A percentile compares a stretch with the other conserved stretches of the same genome.
Conservation (phyloP, 2,113 vertebrate species). For the Paradisaea rubra region DNA sequence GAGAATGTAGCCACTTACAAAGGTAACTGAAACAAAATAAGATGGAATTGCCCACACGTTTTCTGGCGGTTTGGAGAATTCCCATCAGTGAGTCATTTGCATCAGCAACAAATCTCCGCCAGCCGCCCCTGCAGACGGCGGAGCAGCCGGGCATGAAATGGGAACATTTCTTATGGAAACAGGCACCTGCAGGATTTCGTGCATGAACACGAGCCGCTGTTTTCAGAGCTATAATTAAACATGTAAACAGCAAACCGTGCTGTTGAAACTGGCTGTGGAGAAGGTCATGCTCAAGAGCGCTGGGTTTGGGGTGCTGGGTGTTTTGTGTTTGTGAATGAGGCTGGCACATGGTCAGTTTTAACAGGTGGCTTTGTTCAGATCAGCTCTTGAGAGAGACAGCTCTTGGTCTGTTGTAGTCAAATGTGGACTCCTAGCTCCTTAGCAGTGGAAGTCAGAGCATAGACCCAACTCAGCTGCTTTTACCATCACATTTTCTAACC, state of each 20-base stretch:
- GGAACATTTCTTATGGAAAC: slow-evolving; percentile 15
- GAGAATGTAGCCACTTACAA: neutral
- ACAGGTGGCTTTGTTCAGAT: slow-evolving; percentile 9
- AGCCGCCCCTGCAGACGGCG: neutral
- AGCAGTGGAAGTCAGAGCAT: neutral
- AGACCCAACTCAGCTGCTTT: neutral
- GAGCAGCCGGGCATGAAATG: slow-evolving; percentile 38
- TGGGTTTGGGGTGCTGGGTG: neutral
- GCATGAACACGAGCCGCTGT: neutral
- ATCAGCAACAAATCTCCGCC: neutral
- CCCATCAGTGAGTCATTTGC: slow-evolving; percentile 32
- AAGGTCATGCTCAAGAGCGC: neutral
- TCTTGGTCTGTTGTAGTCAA: neutral
- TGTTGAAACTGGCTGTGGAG: neutral
- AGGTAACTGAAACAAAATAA: neutral
- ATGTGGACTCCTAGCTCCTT: neutral
- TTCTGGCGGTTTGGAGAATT: neutral
- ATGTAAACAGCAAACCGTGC: neutral
- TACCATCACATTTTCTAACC: neutral
- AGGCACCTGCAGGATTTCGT: neutral
- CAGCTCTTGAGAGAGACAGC: neutral
- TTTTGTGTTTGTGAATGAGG: neutral
- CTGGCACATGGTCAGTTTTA: neutral
- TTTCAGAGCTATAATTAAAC: slow-evolving; percentile 30
- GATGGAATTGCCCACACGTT: neutral